Conservation (phyloP, 1,140 invertebrate species). For the Drosophila elegans region DNA sequence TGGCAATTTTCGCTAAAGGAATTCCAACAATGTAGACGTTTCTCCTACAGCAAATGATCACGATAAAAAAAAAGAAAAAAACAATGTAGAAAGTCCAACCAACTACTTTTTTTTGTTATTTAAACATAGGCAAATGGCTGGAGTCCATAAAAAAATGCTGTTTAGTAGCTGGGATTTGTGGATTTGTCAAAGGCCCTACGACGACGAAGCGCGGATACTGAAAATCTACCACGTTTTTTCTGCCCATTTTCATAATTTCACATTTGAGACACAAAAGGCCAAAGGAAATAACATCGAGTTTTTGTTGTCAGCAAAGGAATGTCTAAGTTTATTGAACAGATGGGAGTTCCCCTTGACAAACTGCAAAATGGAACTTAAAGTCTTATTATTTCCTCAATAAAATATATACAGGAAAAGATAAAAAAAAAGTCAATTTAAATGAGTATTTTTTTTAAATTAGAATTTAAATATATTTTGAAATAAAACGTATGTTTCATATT, state of each 20-base stretch:
- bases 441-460: too few relatives aligned
- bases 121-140: conserved; percentile 53
- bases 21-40: conserved; percentile 80
- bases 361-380: too few relatives aligned
- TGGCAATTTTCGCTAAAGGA: conserved; percentile 79
- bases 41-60: conserved; percentile 66
- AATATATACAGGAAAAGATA: too few relatives aligned
- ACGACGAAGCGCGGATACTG: conserved; percentile 37
- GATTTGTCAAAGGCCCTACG: conserved; percentile 70
- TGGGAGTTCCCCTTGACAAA: background rate
- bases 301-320: conserved; percentile 10
- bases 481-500: too few relatives aligned
- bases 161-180: conserved; percentile 75
- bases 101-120: conserved; percentile 41
- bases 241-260: conserved; percentile 62
- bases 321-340: background rate
- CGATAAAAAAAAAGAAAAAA: conserved; percentile 1
- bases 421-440: too few relatives aligned
- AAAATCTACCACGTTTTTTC: conserved; percentile 33
- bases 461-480: too few relatives aligned
- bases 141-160: conserved; percentile 64
- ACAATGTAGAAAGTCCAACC: conserved; percentile 40
- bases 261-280: conserved; percentile 46
- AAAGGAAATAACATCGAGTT: conserved; percentile 18
- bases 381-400: too few relatives aligned